phyloP scores from a whole-genome alignment of 2,888 invertebrate species.

The Harmothoe impar region DNA sequence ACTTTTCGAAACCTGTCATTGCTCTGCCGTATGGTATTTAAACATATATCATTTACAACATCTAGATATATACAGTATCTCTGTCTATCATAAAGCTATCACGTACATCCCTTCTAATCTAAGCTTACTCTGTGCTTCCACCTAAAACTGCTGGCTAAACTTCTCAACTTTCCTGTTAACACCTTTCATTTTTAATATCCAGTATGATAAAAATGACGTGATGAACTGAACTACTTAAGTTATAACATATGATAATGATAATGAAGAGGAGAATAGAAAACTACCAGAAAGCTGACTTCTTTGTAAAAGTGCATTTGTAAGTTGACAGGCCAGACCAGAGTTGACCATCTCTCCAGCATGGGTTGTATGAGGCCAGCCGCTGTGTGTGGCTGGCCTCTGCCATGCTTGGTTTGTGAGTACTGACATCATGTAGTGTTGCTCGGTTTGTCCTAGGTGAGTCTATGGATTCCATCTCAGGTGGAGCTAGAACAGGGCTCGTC shows the following conservation, averaged over 20 bases:
- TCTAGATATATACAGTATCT: slow-evolving; percentile 25
- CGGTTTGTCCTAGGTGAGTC: slow-evolving; percentile 63
- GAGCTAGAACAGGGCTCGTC: slow-evolving; percentile 42
- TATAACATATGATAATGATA: slow-evolving; percentile 11
- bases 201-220: slow-evolving; percentile 18
- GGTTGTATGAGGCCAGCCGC: neutral
- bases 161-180: slow-evolving; percentile 37
- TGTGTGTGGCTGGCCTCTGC: neutral
- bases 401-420: slow-evolving; percentile 30
- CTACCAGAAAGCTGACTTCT: neutral
- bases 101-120: neutral
- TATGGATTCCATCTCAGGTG: slow-evolving; percentile 58
- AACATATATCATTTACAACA: slow-evolving; percentile 24
- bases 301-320: slow-evolving; percentile 31
- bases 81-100: slow-evolving; percentile 10
- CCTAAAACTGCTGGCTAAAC: slow-evolving; percentile 34
- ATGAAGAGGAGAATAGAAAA: neutral
- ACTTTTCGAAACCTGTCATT: slow-evolving; percentile 38
- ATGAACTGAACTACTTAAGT: neutral
- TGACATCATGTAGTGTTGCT: slow-evolving; percentile 49
- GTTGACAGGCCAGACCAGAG: slow-evolving; percentile 9
- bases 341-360: neutral
- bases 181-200: slow-evolving; percentile 34
- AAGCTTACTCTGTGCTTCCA: slow-evolving; percentile 27
- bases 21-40: slow-evolving; percentile 30